These are phyloP conservation scores for Acronicta leporina DNA, from an alignment of 2,888 invertebrate genomes.

Conservation along the genomic window DNA sequence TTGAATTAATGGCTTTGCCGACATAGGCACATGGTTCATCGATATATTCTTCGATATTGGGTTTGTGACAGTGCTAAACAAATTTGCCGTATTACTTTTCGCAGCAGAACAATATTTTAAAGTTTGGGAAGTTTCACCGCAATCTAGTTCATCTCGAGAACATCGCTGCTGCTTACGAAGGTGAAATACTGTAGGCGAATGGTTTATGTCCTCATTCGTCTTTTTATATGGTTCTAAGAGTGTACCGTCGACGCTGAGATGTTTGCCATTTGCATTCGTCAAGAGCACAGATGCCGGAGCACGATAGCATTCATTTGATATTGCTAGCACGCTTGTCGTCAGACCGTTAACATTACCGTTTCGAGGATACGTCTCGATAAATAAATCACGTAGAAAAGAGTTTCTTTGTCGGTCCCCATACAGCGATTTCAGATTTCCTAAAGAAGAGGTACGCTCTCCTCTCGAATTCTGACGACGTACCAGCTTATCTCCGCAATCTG, in stretches of 20 bases:
- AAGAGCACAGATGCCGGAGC: conserved; percentile 78
- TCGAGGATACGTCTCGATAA: conserved; percentile 83
- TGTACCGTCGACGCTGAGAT: conserved; percentile 68
- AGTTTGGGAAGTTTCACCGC: conserved; percentile 46
- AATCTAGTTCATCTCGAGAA: conserved; percentile 52
- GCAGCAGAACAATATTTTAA: conserved; percentile 33
- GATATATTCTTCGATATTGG: conserved; percentile 30
- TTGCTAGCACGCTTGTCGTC: conserved; percentile 80
- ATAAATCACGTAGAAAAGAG: conserved; percentile 83
- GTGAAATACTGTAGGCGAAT: conserved; percentile 59
- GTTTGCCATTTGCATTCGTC: conserved; percentile 81
- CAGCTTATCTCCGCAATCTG: conserved; percentile 65
- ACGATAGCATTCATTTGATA: conserved; percentile 82
- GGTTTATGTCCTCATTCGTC: conserved; percentile 55
- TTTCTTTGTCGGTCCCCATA: conserved; percentile 78
- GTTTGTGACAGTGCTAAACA: conserved; percentile 19
- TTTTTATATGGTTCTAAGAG: conserved; percentile 65
- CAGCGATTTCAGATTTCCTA: conserved; percentile 73
- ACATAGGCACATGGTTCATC: conserved; percentile 24
- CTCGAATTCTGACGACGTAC: conserved; percentile 65
- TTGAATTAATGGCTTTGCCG: conserved; percentile 33
- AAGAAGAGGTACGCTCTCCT: conserved; percentile 65
- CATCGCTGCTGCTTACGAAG: conserved; percentile 49
- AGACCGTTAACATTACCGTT: conserved; percentile 85
- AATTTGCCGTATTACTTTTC: conserved; percentile 23